Evolutionary conservation across 2,113 vertebrate species (phyloP).

Genomic region (Pomatorhinus ruficollis): DNA sequence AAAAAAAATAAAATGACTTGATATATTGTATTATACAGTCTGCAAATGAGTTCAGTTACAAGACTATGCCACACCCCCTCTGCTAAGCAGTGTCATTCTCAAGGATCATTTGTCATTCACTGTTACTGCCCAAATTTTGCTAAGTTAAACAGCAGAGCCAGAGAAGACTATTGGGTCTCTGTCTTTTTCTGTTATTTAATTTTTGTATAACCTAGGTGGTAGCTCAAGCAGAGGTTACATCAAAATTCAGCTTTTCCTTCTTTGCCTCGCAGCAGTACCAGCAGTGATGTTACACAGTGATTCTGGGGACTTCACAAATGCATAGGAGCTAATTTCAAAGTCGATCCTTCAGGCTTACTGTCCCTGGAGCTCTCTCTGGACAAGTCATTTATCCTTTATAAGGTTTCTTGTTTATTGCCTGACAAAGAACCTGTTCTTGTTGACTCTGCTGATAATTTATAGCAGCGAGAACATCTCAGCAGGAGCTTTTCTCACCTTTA

Average conservation of each 20-base stretch:
- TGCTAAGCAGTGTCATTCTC: neutral
- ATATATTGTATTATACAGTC: too few species aligned
- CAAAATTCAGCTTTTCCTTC: neutral
- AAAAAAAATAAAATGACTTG: neutral
- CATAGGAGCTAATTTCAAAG: neutral
- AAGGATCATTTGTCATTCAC: neutral
- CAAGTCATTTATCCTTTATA: neutral
- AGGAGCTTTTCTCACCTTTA: constrained; percentile 1
- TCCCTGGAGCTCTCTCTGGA: neutral
- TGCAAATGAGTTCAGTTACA: accelerated
- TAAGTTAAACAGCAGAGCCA: neutral
- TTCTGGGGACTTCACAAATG: neutral
- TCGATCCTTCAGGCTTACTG: neutral
- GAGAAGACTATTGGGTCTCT: accelerated
- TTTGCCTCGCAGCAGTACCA: neutral
- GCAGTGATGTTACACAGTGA: accelerated
- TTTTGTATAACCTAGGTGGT: neutral
- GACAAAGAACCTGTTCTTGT: neutral
- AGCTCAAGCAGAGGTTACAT: neutral
- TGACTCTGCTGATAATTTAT: neutral
- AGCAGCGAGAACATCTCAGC: neutral
- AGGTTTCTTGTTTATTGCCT: neutral
- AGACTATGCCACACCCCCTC: neutral
- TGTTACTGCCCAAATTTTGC: neutral
- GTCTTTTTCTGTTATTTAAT: neutral